A percentile compares a stretch with the other conserved stretches of the same genome.
Conservation (phyloP, 1,140 invertebrate genomes). For the Trachymyrmex septentrionalis region DNA sequence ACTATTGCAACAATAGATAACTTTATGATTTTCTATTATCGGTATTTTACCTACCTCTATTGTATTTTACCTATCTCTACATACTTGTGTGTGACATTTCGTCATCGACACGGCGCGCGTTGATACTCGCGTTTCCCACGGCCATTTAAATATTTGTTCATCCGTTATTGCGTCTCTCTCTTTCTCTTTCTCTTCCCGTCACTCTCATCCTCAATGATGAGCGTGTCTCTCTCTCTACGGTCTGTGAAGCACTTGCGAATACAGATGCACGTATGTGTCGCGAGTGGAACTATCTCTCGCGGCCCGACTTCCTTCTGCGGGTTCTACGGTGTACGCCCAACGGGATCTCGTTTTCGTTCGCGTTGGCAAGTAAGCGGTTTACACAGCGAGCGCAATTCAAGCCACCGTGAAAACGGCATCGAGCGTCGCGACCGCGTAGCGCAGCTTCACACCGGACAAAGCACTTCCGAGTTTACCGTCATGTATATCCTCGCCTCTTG, state of each 20-base stretch:
- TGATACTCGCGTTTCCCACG: slow-evolving; percentile 62
- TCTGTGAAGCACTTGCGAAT: slow-evolving; percentile 5
- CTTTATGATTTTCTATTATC: slow-evolving; percentile 8
- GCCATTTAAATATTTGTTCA: slow-evolving; percentile 70
- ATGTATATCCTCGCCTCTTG: slow-evolving; percentile 65
- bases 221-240: slow-evolving; percentile 21
- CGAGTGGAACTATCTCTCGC: slow-evolving; percentile 48
- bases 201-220: neutral
- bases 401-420: slow-evolving; percentile 69
- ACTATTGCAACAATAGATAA: neutral
- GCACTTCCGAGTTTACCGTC: slow-evolving; percentile 71
- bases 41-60: neutral
- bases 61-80: slow-evolving; percentile 8
- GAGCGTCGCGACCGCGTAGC: slow-evolving; percentile 33
- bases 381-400: slow-evolving; percentile 66
- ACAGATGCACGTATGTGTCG: neutral
- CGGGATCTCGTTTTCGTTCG: slow-evolving; percentile 63
- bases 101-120: slow-evolving; percentile 45
- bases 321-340: neutral
- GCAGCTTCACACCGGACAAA: slow-evolving; percentile 64
- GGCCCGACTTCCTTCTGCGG: slow-evolving; percentile 34
- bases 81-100: slow-evolving; percentile 25
- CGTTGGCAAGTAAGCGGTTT: slow-evolving; percentile 70
- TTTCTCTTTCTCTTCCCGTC: slow-evolving; percentile 16
- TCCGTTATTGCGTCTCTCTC: slow-evolving; percentile 65